Evolutionary conservation across 2,113 vertebrate genomes (phyloP).

Genomic region (Trogon melanurus): DNA sequence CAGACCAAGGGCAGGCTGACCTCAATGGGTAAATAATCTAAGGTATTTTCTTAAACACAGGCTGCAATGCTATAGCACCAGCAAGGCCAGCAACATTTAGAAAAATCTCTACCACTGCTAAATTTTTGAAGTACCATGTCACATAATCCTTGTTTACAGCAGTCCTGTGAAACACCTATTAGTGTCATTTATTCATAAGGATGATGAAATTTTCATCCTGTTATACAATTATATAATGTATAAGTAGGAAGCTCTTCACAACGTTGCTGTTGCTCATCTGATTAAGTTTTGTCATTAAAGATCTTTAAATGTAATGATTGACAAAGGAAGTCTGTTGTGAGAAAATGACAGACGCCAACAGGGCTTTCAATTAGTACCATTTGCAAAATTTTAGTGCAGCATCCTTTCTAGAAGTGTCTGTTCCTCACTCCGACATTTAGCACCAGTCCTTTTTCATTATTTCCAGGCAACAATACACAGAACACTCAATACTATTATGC

Average conservation of each 20-base stretch:
- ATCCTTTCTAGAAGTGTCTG: neutral
- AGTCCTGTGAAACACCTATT: neutral
- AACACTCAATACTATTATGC: rapidly evolving
- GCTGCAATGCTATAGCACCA: too few relatives aligned
- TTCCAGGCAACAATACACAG: neutral
- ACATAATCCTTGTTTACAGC: neutral
- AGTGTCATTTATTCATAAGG: neutral
- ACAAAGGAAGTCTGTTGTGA: neutral
- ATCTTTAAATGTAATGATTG: neutral
- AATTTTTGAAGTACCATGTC: neutral
- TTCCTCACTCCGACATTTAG: neutral
- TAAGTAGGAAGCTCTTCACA: slow-evolving; percentile 23
- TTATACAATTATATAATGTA: neutral
- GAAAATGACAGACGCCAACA: neutral
- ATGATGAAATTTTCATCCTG: slow-evolving; percentile 1
- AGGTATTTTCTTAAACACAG: too few relatives aligned
- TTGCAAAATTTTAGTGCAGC: neutral
- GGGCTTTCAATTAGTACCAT: neutral
- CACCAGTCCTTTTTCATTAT: neutral
- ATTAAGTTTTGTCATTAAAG: neutral
- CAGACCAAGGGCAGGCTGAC: too few relatives aligned
- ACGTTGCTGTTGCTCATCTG: neutral
- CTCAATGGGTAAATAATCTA: too few relatives aligned
- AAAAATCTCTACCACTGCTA: neutral
- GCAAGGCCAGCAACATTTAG: too few relatives aligned